These are phyloP conservation scores for Drosophila ironensis DNA, from an alignment of 1,140 invertebrate species.

Conservation along the genomic window DNA sequence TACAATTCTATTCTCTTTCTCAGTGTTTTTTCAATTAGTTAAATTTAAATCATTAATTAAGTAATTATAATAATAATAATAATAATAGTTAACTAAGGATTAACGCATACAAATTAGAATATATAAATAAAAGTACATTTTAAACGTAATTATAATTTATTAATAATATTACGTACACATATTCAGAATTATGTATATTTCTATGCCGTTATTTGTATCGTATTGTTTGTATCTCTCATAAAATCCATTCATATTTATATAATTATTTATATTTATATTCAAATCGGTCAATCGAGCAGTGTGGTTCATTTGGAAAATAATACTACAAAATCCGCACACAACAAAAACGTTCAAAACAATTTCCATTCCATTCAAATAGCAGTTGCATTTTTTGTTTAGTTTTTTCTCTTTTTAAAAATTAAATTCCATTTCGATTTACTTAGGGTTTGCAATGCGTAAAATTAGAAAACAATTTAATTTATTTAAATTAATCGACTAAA, in stretches of 20 bases:
- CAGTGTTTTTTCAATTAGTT: constrained; percentile 58
- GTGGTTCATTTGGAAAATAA: constrained; percentile 68
- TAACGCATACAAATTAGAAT: constrained; percentile 77
- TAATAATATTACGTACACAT: constrained; percentile 63
- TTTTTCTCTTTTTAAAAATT: constrained; percentile 23
- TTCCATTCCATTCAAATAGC: constrained; percentile 43
- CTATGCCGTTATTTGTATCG: constrained; percentile 46
- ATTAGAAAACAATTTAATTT: constrained; percentile 79
- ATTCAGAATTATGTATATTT: constrained; percentile 49
- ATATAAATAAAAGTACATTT: constrained; percentile 73
- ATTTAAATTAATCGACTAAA: constrained; percentile 64
- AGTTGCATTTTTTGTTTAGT: background rate
- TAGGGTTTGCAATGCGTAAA: constrained; percentile 68
- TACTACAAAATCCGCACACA: constrained; percentile 71
- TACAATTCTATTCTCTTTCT: constrained; percentile 45
- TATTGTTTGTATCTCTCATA: constrained; percentile 33
- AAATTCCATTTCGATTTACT: constrained; percentile 49
- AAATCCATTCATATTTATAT: constrained; percentile 32
- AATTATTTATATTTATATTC: constrained; percentile 41
- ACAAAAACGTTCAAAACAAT: constrained; percentile 36
- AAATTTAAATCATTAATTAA: constrained; percentile 75
- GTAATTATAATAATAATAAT: constrained; percentile 70
- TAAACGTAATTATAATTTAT: constrained; percentile 71
- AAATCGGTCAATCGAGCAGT: constrained; percentile 46
- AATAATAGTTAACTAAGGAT: constrained; percentile 74